phyloP scores from a whole-genome alignment of 2,888 invertebrate genomes.

The Carcina quercana region DNA sequence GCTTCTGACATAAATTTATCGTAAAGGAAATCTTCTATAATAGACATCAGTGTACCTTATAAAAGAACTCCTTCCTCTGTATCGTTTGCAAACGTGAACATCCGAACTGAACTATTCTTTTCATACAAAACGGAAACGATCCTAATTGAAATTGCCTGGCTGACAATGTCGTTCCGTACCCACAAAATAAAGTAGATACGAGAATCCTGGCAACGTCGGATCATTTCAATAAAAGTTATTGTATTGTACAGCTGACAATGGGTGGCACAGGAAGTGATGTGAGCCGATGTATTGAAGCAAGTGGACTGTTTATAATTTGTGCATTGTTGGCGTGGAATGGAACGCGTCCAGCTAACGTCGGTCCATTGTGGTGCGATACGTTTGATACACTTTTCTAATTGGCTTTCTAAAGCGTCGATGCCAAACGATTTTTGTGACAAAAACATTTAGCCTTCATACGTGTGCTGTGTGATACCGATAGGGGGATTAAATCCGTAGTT shows the following conservation, averaged over 20 bases:
- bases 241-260: slow-evolving; percentile 69
- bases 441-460: slow-evolving; percentile 17
- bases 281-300: slow-evolving; percentile 62
- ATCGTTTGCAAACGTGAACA: slow-evolving; percentile 34
- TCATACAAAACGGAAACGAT: slow-evolving; percentile 59
- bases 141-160: slow-evolving; percentile 53
- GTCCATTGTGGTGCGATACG: slow-evolving; percentile 41
- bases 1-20: slow-evolving; percentile 50
- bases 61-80: too few relatives aligned
- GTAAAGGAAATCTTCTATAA: slow-evolving; percentile 23
- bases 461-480: slow-evolving; percentile 16
- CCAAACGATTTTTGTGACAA: slow-evolving; percentile 25
- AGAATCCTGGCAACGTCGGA: slow-evolving; percentile 54
- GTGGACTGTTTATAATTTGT: slow-evolving; percentile 74
- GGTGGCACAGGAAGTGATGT: slow-evolving; percentile 66
- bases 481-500: slow-evolving; percentile 14
- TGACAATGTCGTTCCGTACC: slow-evolving; percentile 54
- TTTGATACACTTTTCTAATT: slow-evolving; percentile 49
- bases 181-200: slow-evolving; percentile 54
- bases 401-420: slow-evolving; percentile 44
- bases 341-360: slow-evolving; percentile 46
- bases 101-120: slow-evolving; percentile 47
- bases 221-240: slow-evolving; percentile 73
- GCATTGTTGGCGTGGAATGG: slow-evolving; percentile 53
- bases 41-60: slow-evolving; percentile 21